Evolutionary conservation across 2,888 invertebrate genomes (phyloP).

Genomic region (Acleris emargana): DNA sequence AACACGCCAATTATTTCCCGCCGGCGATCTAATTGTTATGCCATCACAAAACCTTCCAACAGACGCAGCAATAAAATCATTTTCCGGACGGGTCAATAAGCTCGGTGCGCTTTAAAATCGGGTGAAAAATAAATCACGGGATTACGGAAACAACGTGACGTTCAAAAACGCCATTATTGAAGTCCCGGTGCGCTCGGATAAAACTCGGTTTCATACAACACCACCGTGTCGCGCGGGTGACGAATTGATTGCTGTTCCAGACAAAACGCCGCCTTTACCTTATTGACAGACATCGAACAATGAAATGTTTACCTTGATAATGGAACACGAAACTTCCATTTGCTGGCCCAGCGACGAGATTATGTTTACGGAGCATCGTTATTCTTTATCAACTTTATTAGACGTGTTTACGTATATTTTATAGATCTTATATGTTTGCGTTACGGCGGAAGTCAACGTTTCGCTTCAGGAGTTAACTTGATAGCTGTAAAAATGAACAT

Average conservation of each 20-base stretch:
- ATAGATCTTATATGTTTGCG: slow-evolving; percentile 30
- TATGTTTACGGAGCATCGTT: slow-evolving; percentile 45
- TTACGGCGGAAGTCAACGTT: slow-evolving; percentile 29
- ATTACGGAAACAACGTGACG: slow-evolving; percentile 35
- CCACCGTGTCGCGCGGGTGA: slow-evolving; percentile 41
- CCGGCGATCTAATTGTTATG: slow-evolving; percentile 7
- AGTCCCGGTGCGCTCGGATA: slow-evolving; percentile 19
- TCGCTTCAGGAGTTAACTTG: slow-evolving; percentile 14
- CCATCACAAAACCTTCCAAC: slow-evolving; percentile 2
- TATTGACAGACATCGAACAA: slow-evolving; percentile 46
- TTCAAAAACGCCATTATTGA: slow-evolving; percentile 35
- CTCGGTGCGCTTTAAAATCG: slow-evolving; percentile 23
- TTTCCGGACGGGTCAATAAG: slow-evolving; percentile 27
- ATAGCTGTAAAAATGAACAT: slow-evolving; percentile 14
- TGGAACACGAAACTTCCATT: slow-evolving; percentile 52
- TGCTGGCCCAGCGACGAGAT: slow-evolving; percentile 40
- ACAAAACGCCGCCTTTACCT: slow-evolving; percentile 34
- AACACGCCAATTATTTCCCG: background rate
- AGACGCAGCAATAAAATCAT: slow-evolving; percentile 21
- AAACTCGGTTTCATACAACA: slow-evolving; percentile 35
- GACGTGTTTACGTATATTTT: slow-evolving; percentile 31
- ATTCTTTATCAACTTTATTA: slow-evolving; percentile 44
- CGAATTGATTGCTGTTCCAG: slow-evolving; percentile 42
- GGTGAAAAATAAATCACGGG: slow-evolving; percentile 32
- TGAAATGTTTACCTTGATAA: slow-evolving; percentile 49